Percentiles rank a stretch among this genome's conserved stretches.
Evolutionary conservation across 2,888 invertebrate genomes (phyloP).

Genomic region (Drosophila prolongata): DNA sequence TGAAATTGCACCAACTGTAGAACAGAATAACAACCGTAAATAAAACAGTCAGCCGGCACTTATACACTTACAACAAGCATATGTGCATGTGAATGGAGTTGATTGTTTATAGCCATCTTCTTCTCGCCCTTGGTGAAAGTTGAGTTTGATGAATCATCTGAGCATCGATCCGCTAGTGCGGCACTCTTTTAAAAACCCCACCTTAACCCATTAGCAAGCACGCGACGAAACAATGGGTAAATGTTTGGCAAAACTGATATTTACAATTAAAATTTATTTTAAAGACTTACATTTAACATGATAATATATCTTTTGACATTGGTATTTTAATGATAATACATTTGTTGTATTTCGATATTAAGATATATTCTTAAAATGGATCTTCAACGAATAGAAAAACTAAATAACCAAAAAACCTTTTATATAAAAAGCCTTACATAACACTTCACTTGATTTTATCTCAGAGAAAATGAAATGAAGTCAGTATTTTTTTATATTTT

Average conservation of each 20-base stretch:
- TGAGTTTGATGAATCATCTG: slow-evolving; percentile 51
- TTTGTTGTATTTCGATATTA: no score
- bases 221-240: neutral
- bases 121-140: slow-evolving; percentile 54
- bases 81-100: slow-evolving; percentile 24
- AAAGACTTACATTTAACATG: neutral
- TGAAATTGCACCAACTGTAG: neutral
- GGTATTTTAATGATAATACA: no score
- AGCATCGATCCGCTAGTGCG: slow-evolving; percentile 26
- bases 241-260: no score
- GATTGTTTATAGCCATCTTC: slow-evolving; percentile 20
- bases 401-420: no score
- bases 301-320: neutral
- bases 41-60: slow-evolving; percentile 15
- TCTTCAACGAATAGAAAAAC: no score
- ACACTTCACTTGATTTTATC: no score
- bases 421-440: no score
- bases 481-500: no score
- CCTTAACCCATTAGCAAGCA: slow-evolving; percentile 13
- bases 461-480: neutral
- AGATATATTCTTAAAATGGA: no score
- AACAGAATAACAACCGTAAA: slow-evolving; percentile 4
- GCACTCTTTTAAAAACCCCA: slow-evolving; percentile 3
- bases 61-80: neutral
- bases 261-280: no score